Conservation (phyloP, 1,140 invertebrate species). For the Sipha flava region DNA sequence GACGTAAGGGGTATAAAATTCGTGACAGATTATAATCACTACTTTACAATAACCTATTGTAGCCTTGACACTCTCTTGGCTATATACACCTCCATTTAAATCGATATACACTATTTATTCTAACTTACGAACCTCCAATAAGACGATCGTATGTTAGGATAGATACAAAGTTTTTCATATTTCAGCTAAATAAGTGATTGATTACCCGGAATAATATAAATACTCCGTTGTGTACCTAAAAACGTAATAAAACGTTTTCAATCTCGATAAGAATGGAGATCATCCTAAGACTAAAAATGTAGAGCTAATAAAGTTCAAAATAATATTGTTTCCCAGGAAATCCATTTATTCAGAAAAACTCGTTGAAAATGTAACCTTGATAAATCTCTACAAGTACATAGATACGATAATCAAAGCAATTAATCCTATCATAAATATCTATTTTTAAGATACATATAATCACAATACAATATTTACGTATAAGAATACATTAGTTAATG, state of each 20-base stretch:
- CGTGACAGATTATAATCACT: too few relatives aligned
- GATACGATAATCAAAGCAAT: not conserved
- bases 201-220: not conserved
- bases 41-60: too few relatives aligned
- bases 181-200: not conserved
- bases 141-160: too few relatives aligned
- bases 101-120: not conserved
- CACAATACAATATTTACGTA: not conserved
- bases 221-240: too few relatives aligned
- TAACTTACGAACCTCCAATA: too few relatives aligned
- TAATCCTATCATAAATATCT: not conserved
- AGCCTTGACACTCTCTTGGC: not conserved
- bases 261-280: not conserved
- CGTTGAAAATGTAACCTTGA: not conserved
- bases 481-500: not conserved
- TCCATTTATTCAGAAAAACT: not conserved
- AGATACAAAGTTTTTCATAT: not conserved
- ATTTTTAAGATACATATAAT: not conserved
- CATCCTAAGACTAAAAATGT: not conserved
- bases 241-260: too few relatives aligned
- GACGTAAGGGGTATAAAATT: too few relatives aligned
- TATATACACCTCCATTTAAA: not conserved
- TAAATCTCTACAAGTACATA: not conserved
- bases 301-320: not conserved
- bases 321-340: not conserved